Percentiles rank a stretch among this genome's conserved stretches.
Conservation (phyloP, 2,797 vertebrate species). For the Aphelocoma californica region DNA sequence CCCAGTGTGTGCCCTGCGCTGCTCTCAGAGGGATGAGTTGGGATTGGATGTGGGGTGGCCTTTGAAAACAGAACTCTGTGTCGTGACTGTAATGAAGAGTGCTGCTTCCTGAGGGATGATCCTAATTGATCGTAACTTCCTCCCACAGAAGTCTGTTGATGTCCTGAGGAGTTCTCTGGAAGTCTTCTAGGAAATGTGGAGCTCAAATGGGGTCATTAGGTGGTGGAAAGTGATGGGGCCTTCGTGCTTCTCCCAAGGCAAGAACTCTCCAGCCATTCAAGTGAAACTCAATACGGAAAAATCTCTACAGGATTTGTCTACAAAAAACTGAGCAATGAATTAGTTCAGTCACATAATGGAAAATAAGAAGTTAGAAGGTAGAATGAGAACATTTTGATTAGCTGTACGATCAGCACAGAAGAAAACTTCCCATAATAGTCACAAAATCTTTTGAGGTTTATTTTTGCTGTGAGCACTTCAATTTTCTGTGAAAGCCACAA, state of each 20-base stretch:
- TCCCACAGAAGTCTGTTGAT: neutral
- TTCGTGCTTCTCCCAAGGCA: neutral
- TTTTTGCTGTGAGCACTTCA: neutral
- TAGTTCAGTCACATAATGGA: neutral
- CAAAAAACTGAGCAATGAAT: neutral
- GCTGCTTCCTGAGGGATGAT: neutral
- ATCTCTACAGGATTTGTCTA: neutral
- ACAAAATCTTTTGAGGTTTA: neutral
- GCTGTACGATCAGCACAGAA: neutral
- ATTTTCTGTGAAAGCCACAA: neutral
- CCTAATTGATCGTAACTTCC: neutral
- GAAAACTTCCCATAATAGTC: neutral
- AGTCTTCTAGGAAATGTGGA: neutral
- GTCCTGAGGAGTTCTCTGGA: neutral
- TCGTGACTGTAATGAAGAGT: neutral
- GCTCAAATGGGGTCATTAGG: neutral
- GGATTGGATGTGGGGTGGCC: neutral
- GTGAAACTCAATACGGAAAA: neutral
- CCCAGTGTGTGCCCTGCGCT: accelerated
- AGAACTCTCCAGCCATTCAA: neutral
- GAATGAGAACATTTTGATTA: neutral
- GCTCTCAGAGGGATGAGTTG: neutral
- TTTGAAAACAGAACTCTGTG: no score
- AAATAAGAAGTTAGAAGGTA: neutral
- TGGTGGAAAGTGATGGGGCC: neutral